phyloP scores from a whole-genome alignment of 2,113 vertebrate species.

The Rhynchomys soricoides region DNA sequence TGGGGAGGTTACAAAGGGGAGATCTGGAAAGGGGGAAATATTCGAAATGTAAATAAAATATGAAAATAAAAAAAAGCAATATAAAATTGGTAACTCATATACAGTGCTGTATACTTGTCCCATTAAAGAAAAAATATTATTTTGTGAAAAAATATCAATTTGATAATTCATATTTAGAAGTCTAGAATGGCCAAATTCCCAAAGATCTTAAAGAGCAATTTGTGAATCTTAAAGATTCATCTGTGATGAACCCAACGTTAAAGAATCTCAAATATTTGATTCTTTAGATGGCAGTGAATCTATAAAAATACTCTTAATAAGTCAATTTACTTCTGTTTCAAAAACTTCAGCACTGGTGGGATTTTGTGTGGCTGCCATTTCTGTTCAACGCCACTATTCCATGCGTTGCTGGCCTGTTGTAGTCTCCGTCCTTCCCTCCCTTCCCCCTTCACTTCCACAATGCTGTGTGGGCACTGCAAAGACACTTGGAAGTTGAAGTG shows the following conservation, averaged over 20 bases:
- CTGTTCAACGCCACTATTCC: not conserved
- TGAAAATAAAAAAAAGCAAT: no score
- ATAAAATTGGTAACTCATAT: no score
- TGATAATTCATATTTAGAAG: slow-evolving; percentile 16
- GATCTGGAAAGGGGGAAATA: no score
- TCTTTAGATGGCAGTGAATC: not conserved
- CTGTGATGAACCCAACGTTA: not conserved
- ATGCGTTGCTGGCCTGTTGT: not conserved
- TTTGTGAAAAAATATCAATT: slow-evolving; percentile 33
- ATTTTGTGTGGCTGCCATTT: not conserved
- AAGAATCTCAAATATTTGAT: slow-evolving; percentile 35
- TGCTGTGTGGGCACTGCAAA: not conserved
- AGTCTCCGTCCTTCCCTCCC: rapidly evolving
- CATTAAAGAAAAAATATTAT: no score
- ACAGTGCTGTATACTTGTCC: no score
- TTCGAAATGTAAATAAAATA: no score
- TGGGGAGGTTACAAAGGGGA: no score
- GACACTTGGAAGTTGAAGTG: not conserved
- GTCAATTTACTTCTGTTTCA: not conserved
- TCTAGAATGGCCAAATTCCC: not conserved
- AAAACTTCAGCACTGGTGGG: not conserved
- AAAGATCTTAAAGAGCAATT: slow-evolving; percentile 26
- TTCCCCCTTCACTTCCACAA: not conserved
- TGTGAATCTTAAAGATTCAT: no score
- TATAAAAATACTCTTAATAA: not conserved